These are phyloP conservation scores for Anneissia japonica DNA, from an alignment of 35 echinoderm and acorn worm species.

Conservation along the genomic window DNA sequence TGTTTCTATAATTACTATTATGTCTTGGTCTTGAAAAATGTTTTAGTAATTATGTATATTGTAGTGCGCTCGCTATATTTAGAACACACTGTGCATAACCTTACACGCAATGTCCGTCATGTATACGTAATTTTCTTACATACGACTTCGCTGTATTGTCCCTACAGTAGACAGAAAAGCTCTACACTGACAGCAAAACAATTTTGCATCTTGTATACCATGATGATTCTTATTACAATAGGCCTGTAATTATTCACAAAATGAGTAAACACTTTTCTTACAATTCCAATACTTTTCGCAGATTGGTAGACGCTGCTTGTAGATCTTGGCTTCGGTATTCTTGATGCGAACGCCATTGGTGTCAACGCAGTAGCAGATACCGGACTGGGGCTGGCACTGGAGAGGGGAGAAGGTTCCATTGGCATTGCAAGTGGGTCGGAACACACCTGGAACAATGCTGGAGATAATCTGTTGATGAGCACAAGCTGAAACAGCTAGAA, in stretches of 20 bases:
- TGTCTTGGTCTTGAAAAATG: no score
- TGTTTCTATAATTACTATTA: no score
- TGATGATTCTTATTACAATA: no score
- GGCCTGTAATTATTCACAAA: neutral
- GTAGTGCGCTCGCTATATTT: no score
- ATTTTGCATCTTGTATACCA: no score
- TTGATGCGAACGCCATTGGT: constrained; percentile 23
- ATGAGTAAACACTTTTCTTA: constrained; percentile 1
- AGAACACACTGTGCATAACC: no score
- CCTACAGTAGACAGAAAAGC: no score
- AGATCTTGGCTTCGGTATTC: neutral
- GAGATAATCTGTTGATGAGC: constrained; percentile 41
- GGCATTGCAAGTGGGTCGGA: constrained; percentile 9
- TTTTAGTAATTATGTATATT: no score
- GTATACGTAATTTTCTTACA: no score
- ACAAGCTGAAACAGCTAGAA: constrained; percentile 26
- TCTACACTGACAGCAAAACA: no score
- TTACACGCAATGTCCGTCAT: no score
- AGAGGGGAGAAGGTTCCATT: constrained; percentile 41
- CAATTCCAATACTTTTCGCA: constrained; percentile 39
- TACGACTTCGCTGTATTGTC: no score
- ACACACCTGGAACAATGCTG: constrained; percentile 13
- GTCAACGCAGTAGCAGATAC: constrained; percentile 36
- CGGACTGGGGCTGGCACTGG: neutral
- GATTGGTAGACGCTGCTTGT: neutral